A percentile compares a stretch with the other conserved stretches of the same genome.
phyloP scores from a whole-genome alignment of 2,113 vertebrate genomes.

The Dromiciops gliroides region DNA sequence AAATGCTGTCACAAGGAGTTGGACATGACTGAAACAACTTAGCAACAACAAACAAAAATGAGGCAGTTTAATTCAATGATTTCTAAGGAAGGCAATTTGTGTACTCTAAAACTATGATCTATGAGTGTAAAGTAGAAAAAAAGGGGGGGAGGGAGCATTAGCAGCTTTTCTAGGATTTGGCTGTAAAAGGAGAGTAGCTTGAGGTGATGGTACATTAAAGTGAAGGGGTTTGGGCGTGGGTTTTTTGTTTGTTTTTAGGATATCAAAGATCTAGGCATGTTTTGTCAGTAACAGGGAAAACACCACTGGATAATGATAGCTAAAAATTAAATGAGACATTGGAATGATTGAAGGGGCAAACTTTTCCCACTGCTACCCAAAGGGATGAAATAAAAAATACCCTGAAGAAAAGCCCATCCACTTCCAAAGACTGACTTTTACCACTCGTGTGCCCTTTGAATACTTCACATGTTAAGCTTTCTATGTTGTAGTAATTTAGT shows the following conservation, averaged over 20 bases:
- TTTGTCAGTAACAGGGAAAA: neutral
- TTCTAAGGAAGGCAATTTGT: neutral
- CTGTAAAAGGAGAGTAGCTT: neutral
- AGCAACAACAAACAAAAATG: neutral
- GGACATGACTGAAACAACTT: neutral
- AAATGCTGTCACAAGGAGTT: neutral
- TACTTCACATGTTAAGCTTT: conserved; percentile 26
- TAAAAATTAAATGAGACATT: neutral
- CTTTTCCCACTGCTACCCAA: neutral
- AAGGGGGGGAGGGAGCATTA: neutral
- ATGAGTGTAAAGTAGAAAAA: neutral
- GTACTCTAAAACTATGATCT: neutral
- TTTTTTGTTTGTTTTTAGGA: neutral
- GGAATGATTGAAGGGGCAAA: neutral
- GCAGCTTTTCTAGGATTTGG: neutral
- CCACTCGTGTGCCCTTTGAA: conserved; percentile 7
- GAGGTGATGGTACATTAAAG: neutral
- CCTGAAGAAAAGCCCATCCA: neutral
- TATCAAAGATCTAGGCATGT: neutral
- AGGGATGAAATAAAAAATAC: neutral
- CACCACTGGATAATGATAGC: neutral
- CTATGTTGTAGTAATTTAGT: conserved; percentile 4
- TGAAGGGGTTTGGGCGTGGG: neutral
- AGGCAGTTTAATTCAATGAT: neutral
- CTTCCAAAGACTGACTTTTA: neutral